Base-by-base conservation (phyloP, 2,797 vertebrate genomes). In the Halcyon badia region DNA sequence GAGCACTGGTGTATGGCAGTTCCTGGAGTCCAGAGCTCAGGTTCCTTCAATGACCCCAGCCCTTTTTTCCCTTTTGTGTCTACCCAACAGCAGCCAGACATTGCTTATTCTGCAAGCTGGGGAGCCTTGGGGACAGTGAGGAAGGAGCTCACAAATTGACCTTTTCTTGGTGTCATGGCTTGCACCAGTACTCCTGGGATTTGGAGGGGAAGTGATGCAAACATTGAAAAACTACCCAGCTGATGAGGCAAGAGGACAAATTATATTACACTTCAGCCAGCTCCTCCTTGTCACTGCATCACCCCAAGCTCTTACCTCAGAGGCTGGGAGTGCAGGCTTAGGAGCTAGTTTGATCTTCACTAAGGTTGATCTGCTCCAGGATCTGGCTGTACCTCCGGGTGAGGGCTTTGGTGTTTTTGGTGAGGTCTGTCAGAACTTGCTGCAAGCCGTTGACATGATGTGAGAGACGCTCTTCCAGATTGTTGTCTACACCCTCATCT, bases 381-480 rank as follows among this genome's bases (percentile, higher is more conserved):
- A 99, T 98, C 94, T 99, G 98, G 98, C 99, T 98, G 95, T 99
- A 99, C 94, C 98, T 98, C 19, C 98, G 97, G 0, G 98, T 99
- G 65, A 99, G 97, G 31, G 96, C 97, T 6, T 98, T 98, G 9
- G 98, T 98, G 97, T 98, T 98, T 93, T 97, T 97, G 65, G 98
- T 99, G 39, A 99, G 98, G 62, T 97, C 93, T 4, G 96, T 98
- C 77, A 99, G 98, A 91, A 99, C 97, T 17, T 97, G 98, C 93
- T 99, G 99, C 80, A 99, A 98, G 41, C 99, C 99, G 3, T 35
- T 97, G 56, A 99, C 97, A 12, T 99, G 99, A 85, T 99, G 98
- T 66, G 97, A 98, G 19, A 99, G 98, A 30, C 98, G 96, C 5
- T 97, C 97, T 56, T 99, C 98, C 3, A 99, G 97, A 26, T 98